Percentiles rank a stretch among this genome's conserved stretches.
phyloP scores from a whole-genome alignment of 2,113 vertebrate species.

The Eublepharis macularius region DNA sequence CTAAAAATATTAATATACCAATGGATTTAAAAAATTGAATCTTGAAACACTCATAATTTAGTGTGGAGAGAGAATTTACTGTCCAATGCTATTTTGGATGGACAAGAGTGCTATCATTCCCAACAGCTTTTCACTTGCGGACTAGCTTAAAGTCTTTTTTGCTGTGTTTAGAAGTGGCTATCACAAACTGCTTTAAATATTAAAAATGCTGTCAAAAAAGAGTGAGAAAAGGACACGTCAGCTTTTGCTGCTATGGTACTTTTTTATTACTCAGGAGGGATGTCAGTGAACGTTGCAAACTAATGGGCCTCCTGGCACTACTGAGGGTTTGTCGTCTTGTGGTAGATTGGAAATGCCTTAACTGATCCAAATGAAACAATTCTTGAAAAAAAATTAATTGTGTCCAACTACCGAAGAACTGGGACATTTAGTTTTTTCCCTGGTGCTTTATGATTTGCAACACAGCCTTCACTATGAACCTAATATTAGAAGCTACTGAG shows the following conservation, averaged over 20 bases:
- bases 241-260: neutral
- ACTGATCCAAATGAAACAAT: slow-evolving; percentile 17
- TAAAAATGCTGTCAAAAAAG: slow-evolving; percentile 23
- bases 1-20: slow-evolving; percentile 24
- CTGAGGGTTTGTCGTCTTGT: slow-evolving; percentile 18
- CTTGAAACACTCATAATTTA: slow-evolving; percentile 49
- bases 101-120: slow-evolving; percentile 17
- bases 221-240: neutral
- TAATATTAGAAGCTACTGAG: slow-evolving; percentile 51
- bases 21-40: slow-evolving; percentile 39
- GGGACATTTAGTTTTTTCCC: slow-evolving; percentile 26
- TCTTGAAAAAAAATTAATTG: slow-evolving; percentile 32
- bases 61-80: slow-evolving; percentile 22
- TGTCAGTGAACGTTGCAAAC: slow-evolving; percentile 13
- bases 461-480: slow-evolving; percentile 13
- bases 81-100: neutral
- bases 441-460: slow-evolving; percentile 43
- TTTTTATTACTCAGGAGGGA: slow-evolving; percentile 24
- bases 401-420: slow-evolving; percentile 23
- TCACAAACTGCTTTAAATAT: neutral
- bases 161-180: slow-evolving; percentile 5
- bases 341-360: slow-evolving; percentile 28
- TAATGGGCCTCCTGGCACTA: neutral
- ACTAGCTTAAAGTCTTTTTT: slow-evolving; percentile 2
- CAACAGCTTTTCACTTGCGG: neutral